These are phyloP conservation scores for Orchestes rusci DNA, from an alignment of 2,888 invertebrate species.

Conservation along the genomic window DNA sequence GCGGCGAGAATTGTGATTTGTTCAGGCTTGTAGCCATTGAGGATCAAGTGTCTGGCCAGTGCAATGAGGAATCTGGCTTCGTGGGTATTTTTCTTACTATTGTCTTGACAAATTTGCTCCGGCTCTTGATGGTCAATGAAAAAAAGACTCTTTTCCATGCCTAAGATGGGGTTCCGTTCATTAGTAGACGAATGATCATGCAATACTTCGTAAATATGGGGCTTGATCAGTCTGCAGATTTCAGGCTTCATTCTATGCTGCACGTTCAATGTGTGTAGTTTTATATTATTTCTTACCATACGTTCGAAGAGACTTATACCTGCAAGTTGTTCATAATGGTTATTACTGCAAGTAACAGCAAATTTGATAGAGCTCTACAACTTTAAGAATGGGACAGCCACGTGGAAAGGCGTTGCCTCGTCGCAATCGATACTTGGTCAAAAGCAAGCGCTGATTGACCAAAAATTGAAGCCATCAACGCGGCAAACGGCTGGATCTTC, in stretches of 20 bases:
- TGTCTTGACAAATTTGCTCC: constrained; percentile 51
- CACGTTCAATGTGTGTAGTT: constrained; percentile 42
- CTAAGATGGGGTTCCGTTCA: constrained; percentile 1
- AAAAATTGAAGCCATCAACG: too few relatives aligned
- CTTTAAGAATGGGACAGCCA: too few relatives aligned
- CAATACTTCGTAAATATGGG: constrained; percentile 60
- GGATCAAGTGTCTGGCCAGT: constrained; percentile 54
- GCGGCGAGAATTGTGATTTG: constrained; percentile 69
- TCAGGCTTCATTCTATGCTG: constrained; percentile 73
- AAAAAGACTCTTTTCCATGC: constrained; percentile 9
- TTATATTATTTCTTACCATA: constrained; percentile 54
- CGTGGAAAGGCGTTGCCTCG: too few relatives aligned
- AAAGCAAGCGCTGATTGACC: too few relatives aligned
- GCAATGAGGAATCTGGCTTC: constrained; percentile 59
- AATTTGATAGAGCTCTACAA: too few relatives aligned
- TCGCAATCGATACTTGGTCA: too few relatives aligned
- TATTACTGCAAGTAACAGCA: too few relatives aligned
- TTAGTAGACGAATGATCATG: constrained; percentile 46
- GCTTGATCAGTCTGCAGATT: constrained; percentile 54
- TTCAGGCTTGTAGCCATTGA: constrained; percentile 51
- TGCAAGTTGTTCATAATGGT: too few relatives aligned
- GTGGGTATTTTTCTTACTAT: constrained; percentile 54
- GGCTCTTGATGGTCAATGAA: constrained; percentile 15
- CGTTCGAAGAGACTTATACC: constrained; percentile 78
- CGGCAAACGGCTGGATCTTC: too few relatives aligned